These are phyloP conservation scores for Polypterus bichir DNA, from an alignment of 2,113 vertebrate species.

Conservation along the genomic window DNA sequence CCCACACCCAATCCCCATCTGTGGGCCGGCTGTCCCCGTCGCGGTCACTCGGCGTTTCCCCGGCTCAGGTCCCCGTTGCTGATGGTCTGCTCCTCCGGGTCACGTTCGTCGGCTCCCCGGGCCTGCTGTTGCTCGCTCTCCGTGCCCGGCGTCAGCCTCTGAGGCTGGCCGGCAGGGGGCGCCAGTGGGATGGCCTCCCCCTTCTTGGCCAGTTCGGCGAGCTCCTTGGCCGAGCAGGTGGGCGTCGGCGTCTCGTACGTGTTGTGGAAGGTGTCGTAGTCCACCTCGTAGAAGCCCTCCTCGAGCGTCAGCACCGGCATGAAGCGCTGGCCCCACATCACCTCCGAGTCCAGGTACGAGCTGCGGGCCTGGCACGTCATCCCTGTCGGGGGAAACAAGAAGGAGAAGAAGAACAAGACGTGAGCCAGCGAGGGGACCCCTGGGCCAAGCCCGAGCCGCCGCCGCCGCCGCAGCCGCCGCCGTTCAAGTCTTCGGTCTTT, in stretches of 20 bases:
- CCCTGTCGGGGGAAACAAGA: slow-evolving; percentile 28
- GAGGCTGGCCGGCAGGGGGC: neutral
- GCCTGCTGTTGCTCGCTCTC: slow-evolving; percentile 14
- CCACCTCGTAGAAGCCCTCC: slow-evolving; percentile 67
- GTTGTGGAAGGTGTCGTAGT: slow-evolving; percentile 66
- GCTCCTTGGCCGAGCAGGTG: slow-evolving; percentile 52
- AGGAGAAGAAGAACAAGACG: neutral
- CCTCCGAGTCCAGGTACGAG: slow-evolving; percentile 65
- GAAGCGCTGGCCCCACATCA: slow-evolving; percentile 68
- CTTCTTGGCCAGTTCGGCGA: slow-evolving; percentile 40
- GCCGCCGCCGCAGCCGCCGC: neutral
- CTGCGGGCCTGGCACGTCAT: slow-evolving; percentile 71
- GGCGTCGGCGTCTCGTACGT: slow-evolving; percentile 67
- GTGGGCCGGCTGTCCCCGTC: too few relatives aligned
- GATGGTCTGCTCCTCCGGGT: too few relatives aligned
- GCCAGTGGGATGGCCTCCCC: slow-evolving; percentile 26
- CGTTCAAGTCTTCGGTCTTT: neutral
- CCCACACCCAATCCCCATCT: too few relatives aligned
- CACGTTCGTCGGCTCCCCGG: neutral
- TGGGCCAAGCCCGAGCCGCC: too few relatives aligned
- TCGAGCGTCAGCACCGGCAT: slow-evolving; percentile 61
- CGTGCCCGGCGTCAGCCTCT: slow-evolving; percentile 11
- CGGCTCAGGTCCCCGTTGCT: too few relatives aligned
- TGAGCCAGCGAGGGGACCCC: neutral
- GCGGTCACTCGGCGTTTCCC: too few relatives aligned